Percentiles rank a stretch among this genome's conserved stretches.
phyloP scores from a whole-genome alignment of 2,113 vertebrate genomes.

The Cettia cetti region DNA sequence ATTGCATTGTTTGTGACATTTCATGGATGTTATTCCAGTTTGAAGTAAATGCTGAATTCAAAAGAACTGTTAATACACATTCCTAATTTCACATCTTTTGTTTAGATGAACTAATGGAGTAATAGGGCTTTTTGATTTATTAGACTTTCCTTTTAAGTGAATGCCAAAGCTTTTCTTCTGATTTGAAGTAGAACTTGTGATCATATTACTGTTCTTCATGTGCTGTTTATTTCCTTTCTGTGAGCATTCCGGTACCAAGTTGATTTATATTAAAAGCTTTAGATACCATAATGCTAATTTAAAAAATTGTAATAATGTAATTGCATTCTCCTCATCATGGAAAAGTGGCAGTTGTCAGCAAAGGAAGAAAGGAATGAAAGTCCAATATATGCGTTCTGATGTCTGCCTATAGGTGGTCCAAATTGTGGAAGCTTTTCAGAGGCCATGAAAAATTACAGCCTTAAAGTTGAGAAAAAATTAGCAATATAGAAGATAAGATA shows the following conservation, averaged over 20 bases:
- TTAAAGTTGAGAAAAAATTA: neutral
- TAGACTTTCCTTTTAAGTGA: neutral
- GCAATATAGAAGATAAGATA: neutral
- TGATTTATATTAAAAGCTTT: constrained; percentile 9
- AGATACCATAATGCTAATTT: neutral
- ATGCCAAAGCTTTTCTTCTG: constrained; percentile 7
- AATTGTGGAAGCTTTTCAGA: neutral
- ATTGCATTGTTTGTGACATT: constrained; percentile 9
- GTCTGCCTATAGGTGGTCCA: neutral
- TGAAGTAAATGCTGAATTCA: constrained; percentile 19
- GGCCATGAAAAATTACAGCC: neutral
- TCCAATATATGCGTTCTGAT: neutral
- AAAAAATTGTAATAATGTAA: neutral
- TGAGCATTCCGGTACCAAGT: neutral
- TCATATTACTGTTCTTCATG: neutral
- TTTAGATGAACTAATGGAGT: constrained; percentile 46
- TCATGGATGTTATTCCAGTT: constrained; percentile 17
- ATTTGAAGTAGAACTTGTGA: neutral
- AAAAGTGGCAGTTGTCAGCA: neutral
- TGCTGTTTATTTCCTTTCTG: neutral
- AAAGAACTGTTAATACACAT: constrained; percentile 44
- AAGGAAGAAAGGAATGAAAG: neutral
- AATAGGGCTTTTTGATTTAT: constrained; percentile 19
- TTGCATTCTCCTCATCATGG: neutral
- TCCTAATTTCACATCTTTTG: constrained; percentile 27